Percentiles rank a stretch among this genome's conserved stretches.
These are phyloP conservation scores for Brachylomia viminalis DNA, from an alignment of 2,888 invertebrate genomes.

Conservation along the genomic window DNA sequence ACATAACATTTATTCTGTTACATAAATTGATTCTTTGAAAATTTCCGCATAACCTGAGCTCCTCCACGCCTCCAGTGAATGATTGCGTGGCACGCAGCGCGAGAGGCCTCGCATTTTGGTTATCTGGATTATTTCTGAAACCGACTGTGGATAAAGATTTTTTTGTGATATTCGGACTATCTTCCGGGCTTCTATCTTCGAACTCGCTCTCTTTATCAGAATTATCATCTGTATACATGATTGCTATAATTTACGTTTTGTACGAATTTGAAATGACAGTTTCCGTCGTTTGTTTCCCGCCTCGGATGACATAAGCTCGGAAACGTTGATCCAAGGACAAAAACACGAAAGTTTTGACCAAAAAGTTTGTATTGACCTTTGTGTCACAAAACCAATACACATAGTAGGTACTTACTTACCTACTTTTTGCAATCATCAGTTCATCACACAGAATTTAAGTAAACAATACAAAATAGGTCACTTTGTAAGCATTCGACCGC, in stretches of 20 bases:
- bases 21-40: slow-evolving; percentile 83
- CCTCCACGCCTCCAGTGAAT: slow-evolving; percentile 85
- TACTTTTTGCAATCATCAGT: background rate
- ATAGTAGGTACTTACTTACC: background rate
- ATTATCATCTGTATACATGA: slow-evolving; percentile 86
- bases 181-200: slow-evolving; percentile 81
- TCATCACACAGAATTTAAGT: slow-evolving; percentile 8
- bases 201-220: slow-evolving; percentile 87
- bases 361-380: slow-evolving; percentile 36
- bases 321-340: slow-evolving; percentile 46
- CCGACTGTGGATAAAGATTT: slow-evolving; percentile 86
- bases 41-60: slow-evolving; percentile 81
- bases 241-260: slow-evolving; percentile 67
- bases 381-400: background rate
- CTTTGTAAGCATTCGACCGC: slow-evolving; percentile 71
- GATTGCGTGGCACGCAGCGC: slow-evolving; percentile 87
- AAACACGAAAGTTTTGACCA: slow-evolving; percentile 17
- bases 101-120: slow-evolving; percentile 81
- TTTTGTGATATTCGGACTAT: slow-evolving; percentile 83
- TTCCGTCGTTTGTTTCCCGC: slow-evolving; percentile 78
- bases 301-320: slow-evolving; percentile 47
- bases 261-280: slow-evolving; percentile 72
- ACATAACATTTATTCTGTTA: slow-evolving; percentile 78
- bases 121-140: slow-evolving; percentile 82
- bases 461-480: slow-evolving; percentile 66